Conservation (phyloP, 2,888 invertebrate genomes). For the Drosophila pseudotalamancana region DNA sequence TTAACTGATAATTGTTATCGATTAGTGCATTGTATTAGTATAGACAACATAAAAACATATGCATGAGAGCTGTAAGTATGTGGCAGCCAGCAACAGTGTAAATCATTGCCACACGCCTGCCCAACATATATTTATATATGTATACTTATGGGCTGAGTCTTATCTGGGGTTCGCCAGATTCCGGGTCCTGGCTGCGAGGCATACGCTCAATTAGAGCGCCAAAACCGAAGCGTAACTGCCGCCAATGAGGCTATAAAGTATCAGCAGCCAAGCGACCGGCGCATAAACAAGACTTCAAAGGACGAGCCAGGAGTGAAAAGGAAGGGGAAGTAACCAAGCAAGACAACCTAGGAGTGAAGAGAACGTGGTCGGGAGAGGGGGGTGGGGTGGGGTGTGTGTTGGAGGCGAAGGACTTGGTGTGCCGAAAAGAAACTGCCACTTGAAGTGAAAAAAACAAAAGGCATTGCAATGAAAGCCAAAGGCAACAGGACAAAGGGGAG, state of each 20-base stretch:
- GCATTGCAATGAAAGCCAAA: conserved; percentile 48
- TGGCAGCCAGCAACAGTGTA: not conserved
- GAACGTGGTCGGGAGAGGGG: no score
- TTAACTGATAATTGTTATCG: not conserved
- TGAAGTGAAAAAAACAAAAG: conserved; percentile 68
- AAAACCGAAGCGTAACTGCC: conserved; percentile 52
- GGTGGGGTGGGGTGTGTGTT: not conserved
- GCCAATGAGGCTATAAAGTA: conserved; percentile 73
- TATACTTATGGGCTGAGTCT: conserved; percentile 1
- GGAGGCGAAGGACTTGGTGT: not conserved
- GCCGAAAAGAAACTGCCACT: conserved; percentile 68
- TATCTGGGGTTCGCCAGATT: conserved; percentile 25
- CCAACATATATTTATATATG: not conserved
- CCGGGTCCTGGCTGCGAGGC: conserved; percentile 11
- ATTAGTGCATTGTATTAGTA: not conserved
- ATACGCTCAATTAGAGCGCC: conserved; percentile 68
- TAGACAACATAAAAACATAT: conserved; percentile 1
- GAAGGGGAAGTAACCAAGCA: conserved; percentile 7
- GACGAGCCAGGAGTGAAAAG: conserved; percentile 18
- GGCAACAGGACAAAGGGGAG: conserved; percentile 8
- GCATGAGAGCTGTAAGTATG: not conserved
- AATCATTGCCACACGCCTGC: not conserved
- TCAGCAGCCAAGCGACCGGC: conserved; percentile 47
- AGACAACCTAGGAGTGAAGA: not conserved
- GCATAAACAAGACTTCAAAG: conserved; percentile 66